Evolutionary conservation across 2,113 vertebrate genomes (phyloP).

Genomic region (Sterna hirundo): DNA sequence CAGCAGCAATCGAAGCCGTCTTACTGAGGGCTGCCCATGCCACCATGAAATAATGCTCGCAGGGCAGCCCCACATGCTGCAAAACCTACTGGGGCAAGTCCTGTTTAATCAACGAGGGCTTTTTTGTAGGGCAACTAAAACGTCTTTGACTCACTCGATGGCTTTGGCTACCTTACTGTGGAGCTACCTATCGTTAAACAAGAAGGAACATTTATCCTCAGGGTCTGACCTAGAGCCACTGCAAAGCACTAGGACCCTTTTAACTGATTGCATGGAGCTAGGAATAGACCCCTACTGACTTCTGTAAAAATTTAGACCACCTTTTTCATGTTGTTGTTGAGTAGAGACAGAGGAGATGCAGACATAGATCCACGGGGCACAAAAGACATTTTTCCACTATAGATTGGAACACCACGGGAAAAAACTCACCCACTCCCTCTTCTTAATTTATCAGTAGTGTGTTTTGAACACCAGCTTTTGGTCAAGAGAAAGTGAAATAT

Average conservation of each 20-base stretch:
- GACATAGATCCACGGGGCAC: background rate
- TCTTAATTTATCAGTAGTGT: background rate
- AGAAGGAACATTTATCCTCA: background rate
- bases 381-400: background rate
- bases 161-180: background rate
- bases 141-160: rapidly evolving
- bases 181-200: background rate
- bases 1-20: background rate
- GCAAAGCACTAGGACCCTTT: background rate
- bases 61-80: background rate
- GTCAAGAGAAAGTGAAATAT: background rate
- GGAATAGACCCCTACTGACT: background rate
- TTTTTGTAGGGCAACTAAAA: background rate
- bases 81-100: background rate
- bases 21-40: background rate
- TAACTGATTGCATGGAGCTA: background rate
- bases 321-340: background rate
- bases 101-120: background rate
- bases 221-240: background rate
- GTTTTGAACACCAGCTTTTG: background rate
- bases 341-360: background rate
- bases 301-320: background rate
- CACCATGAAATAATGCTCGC: background rate
- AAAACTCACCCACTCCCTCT: background rate
- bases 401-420: background rate